Conservation (phyloP, 2,888 invertebrate species). For the Leptinotarsa peninsularis region DNA sequence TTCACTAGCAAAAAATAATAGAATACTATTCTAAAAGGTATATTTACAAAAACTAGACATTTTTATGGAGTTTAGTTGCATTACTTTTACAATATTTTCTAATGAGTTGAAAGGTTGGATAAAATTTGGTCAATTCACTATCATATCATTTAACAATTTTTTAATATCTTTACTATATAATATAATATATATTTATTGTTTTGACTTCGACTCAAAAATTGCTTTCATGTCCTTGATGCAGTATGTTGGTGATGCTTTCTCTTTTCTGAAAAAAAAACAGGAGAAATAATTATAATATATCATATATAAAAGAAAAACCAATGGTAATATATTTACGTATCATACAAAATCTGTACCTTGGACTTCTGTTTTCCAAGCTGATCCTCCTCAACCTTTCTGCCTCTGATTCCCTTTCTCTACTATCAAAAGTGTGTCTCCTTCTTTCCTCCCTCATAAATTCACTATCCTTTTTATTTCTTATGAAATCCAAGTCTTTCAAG, state of each 20-base stretch:
- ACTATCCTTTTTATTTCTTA: conserved; percentile 51
- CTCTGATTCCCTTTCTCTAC: conserved; percentile 58
- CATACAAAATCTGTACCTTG: conserved; percentile 57
- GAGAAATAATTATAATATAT: neutral
- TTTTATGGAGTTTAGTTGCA: conserved; percentile 23
- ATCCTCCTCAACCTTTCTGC: conserved; percentile 58
- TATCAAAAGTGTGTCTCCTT: conserved; percentile 60
- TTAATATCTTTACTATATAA: conserved; percentile 34
- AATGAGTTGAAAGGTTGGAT: conserved; percentile 28
- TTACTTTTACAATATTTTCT: conserved; percentile 23
- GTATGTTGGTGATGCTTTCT: conserved; percentile 75
- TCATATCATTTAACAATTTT: conserved; percentile 35
- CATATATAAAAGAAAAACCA: no score
- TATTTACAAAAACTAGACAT: conserved; percentile 34
- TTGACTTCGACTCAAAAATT: conserved; percentile 81
- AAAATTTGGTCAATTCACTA: conserved; percentile 48
- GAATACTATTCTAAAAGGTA: conserved; percentile 26
- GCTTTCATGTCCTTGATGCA: conserved; percentile 87
- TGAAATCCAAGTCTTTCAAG: conserved; percentile 52
- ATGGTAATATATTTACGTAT: no score
- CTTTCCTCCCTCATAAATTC: conserved; percentile 54
- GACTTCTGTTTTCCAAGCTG: conserved; percentile 62
- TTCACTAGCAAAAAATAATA: conserved; percentile 27
- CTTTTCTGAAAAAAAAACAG: conserved; percentile 69
- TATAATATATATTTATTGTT: conserved; percentile 56